Evolutionary conservation across 35 echinoderm and acorn worm genomes (phyloP), one percentile per base, ranked within the genome.

Genomic region (Hemicentrotus pulcherrimus): DNA sequence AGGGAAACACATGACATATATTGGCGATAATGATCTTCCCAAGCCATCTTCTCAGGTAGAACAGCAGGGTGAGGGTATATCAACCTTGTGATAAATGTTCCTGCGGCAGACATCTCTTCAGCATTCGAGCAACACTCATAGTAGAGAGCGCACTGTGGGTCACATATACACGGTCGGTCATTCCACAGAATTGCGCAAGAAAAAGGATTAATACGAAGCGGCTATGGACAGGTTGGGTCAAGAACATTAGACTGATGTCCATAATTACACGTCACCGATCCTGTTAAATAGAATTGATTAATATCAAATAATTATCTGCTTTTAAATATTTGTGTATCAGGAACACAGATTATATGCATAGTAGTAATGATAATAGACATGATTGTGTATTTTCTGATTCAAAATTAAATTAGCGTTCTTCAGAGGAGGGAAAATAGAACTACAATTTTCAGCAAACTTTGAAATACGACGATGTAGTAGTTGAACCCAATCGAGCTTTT

Each of bases 1-100:
- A 90, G 0, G 32, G 32, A 46, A 45, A 6, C 46, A 58, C 91
- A 93, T 48, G 91, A 46, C 47, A 93, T 58, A 58, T 50, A 93
- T 14, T 6, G 91, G 22, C 58, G 48, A 58, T 55, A 93, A 15
- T 93, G 46, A 47, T 93, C 91, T 55, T 93, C 91, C 91, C 91
- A 93, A 31, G 48, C 91, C 91, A 93, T 93, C 91, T n/a, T 93
- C 9, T 24, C 32, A 0, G 48, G 28, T 16, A 13, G 41, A 45
- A 28, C 90, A 28, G 32, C 90, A 46, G 22, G 22, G 32, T 91
- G 9, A 14, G 90, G 90, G 33, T 46, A 91, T 28, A 47, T 30
- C 0, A 31, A 91, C 0, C 15, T 86, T 33, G 14, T 6, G 10
- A 31, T 41, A 2, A 90, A 90, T 28, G 88, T 90, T 90, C 88